Evolutionary conservation across 92 coral and sea anemone species (phyloP), one percentile per base, ranked within the genome.

Genomic region (Siderastrea radians): DNA sequence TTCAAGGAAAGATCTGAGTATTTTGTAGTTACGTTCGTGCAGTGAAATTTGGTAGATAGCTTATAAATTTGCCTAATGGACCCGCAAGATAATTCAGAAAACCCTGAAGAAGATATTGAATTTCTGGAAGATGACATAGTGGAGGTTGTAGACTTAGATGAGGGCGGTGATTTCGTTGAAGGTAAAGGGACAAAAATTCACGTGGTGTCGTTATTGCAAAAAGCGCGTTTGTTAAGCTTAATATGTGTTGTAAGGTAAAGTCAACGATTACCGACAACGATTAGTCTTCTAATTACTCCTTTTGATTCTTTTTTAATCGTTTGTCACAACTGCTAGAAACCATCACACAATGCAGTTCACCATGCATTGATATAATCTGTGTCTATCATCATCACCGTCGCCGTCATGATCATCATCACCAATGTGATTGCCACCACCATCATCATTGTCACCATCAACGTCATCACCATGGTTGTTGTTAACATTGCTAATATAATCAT

Each of bases 111-210:
- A 52, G 87, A 74, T 3, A 49, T 74, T 49, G 80, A 84, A 74
- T 52, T 74, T 60, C n/a, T 84, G 51, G 87, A 84, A 53, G 87
- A 74, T 43, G 87, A 84, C 74, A 17, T 63, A 26, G 81, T 73
- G 44, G 87, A 84, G 17, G 80, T 84, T 51, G 72, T 84, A 50
- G 80, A 84, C 14, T 74, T 84, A 14, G 81, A 74, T 62, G 87
- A 52, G 7, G 80, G 74, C 6, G 81, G 26, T 5, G 87, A 14
- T 7, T 5, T 7, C 6, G 26, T 15, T 5, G 87, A 84, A 84
- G 80, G 87, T 84, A 60, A 17, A 8, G 1, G 15, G 9, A 16
- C 3, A 8, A 49, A 78, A 9, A 45, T 47, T 4, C 16, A 78
- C 15, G 71, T 59, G 80, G 45, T 50, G 38, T 26, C 38, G 38